These are phyloP conservation scores for Euphonia xanthogaster DNA, from an alignment of 2,797 vertebrate genomes.

Conservation along the genomic window DNA sequence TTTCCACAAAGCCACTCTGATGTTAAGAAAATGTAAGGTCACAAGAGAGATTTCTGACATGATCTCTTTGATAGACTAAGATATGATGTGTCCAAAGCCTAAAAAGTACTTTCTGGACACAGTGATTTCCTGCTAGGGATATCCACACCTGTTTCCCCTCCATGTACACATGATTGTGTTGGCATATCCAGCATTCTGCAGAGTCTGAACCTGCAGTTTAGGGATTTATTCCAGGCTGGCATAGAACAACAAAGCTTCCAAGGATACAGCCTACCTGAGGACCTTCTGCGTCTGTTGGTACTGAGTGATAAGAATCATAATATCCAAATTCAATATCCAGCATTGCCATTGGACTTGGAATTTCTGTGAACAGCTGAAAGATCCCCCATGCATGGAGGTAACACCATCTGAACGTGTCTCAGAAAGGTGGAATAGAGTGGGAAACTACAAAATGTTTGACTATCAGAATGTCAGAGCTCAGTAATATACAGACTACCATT, in stretches of 20 bases:
- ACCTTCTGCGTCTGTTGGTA: not conserved
- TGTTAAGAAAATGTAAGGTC: not conserved
- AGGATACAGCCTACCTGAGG: not conserved
- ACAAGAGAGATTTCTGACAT: not conserved
- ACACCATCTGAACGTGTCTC: not conserved
- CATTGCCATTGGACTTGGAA: not conserved
- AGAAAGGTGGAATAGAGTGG: not conserved
- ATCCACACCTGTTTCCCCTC: not conserved
- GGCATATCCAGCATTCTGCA: not conserved
- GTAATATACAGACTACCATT: not conserved
- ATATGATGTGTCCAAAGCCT: not conserved
- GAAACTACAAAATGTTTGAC: not conserved
- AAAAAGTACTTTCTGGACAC: not conserved
- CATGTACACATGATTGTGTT: not conserved
- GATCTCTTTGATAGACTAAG: not conserved
- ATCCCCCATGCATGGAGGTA: not conserved
- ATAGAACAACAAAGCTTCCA: not conserved
- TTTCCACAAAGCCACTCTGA: not conserved
- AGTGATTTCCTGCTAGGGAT: not conserved
- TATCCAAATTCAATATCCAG: not conserved
- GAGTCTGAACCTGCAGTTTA: not conserved
- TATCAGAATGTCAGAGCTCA: not conserved
- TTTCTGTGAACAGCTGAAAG: not conserved
- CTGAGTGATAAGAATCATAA: not conserved
- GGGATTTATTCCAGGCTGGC: not conserved